These are phyloP conservation scores for Neolamprologus falcicula DNA, from an alignment of 2,113 vertebrate species.

Conservation along the genomic window DNA sequence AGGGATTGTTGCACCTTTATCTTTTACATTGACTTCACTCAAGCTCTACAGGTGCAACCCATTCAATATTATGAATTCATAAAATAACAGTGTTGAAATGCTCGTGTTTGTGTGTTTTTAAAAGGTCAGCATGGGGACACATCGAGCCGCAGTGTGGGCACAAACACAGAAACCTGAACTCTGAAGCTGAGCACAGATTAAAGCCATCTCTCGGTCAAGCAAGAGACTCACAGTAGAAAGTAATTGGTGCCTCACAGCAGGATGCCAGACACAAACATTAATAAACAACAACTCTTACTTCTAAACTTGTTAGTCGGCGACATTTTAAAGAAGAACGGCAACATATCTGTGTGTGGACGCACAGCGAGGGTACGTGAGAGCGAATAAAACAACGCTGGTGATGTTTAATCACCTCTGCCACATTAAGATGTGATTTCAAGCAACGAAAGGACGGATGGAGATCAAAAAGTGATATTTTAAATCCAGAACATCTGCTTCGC, in stretches of 20 bases:
- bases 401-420: not conserved
- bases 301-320: not conserved
- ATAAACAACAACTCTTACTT: not conserved
- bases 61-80: not conserved
- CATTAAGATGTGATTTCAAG: not conserved
- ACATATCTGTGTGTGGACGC: not conserved
- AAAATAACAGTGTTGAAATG: not conserved
- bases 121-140: not conserved
- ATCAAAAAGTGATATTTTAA: conserved; percentile 18
- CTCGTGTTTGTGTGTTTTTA: not conserved
- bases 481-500: conserved; percentile 8
- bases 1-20: not conserved
- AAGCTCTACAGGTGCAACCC: no score
- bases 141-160: not conserved
- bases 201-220: not conserved
- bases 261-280: not conserved
- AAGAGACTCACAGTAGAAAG: not conserved
- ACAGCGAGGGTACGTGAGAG: not conserved
- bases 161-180: not conserved
- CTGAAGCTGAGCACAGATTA: not conserved
- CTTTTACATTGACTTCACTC: not conserved
- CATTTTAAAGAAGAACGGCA: not conserved
- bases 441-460: not conserved
- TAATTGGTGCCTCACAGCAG: conserved; percentile 30
- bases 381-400: not conserved